Evolutionary conservation across 2,113 vertebrate genomes (phyloP).

Genomic region (Probosciger aterrimus): DNA sequence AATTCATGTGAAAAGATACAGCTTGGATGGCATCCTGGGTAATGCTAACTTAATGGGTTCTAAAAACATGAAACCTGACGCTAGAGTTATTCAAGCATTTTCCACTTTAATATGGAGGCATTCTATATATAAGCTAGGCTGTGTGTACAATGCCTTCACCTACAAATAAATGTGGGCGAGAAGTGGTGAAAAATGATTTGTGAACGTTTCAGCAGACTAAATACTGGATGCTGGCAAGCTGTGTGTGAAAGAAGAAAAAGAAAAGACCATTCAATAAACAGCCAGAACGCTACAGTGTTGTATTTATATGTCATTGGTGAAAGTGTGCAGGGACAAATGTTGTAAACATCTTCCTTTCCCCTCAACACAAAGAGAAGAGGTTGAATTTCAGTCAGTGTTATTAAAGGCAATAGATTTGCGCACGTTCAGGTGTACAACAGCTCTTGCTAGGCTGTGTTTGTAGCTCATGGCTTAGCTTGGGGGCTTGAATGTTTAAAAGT

Average conservation of each 20-base stretch:
- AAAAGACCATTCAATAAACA: not conserved
- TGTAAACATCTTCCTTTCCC: not conserved
- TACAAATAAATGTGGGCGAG: constrained; percentile 39
- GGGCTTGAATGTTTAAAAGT: not conserved
- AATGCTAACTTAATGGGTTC: not conserved
- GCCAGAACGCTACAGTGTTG: not conserved
- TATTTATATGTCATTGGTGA: not conserved
- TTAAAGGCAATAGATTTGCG: not conserved
- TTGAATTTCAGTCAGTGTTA: not conserved
- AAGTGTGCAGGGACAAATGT: not conserved
- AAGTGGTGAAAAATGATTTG: not conserved
- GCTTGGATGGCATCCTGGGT: constrained; percentile 15
- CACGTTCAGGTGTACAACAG: not conserved
- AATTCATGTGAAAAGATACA: not conserved
- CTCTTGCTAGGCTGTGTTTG: not conserved
- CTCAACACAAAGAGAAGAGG: not conserved
- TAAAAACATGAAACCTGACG: not conserved
- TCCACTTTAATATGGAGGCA: not conserved
- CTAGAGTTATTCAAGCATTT: not conserved
- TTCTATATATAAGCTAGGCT: constrained; percentile 26
- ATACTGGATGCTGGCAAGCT: not conserved
- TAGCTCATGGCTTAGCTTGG: not conserved
- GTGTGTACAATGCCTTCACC: not conserved
- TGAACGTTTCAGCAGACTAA: constrained; percentile 5
- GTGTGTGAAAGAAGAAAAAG: not conserved